Base-by-base conservation (phyloP, 1,140 invertebrate species). In the Steinernema feltiae region DNA sequence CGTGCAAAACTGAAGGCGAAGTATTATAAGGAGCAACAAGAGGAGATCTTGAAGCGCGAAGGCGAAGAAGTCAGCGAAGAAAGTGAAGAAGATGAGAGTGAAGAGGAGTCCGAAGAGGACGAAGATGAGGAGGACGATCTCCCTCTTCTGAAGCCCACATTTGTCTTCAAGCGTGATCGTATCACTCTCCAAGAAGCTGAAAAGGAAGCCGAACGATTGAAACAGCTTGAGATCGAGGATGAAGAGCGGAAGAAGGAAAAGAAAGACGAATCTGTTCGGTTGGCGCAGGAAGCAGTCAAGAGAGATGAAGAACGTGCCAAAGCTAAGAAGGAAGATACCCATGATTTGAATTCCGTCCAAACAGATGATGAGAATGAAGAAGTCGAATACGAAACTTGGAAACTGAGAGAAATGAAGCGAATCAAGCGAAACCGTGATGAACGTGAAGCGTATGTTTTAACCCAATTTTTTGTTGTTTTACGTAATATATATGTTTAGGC, bases 351-450 rank as follows among this genome's bases (percentile, higher is more conserved):
- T 80, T 93, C 94, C 84, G 91, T 99, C 0, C 92, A 92, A 84
- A 98, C 96, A 0, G 97, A 97, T 86, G 97, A 99, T 88, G 97
- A 99, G 86, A 95, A 97, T 85, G 97, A 99, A 87, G 90, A 96
- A 2, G 75, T 87, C 31, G 95, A 95, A 83, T 99, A 98, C 86
- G 97, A 99, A 88, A 90, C 92, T 0, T 99, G 97, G 97, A 99
- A 99, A 88, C 83, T 97, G 2, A 89, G 97, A 30, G 97, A 99
- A 89, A 89, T 99, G 82, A 97, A 95, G 86, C 88, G 97, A 48
- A 92, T 98, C 32, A 99, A 98, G 87, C 89, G 95, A 21, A 94
- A 98, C 87, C 91, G 95, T 79, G 95, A 99, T 82, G 94, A 97
- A 88, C 89, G 93, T 82, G 95, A 98, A 89, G 90, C 91, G 69